These are phyloP conservation scores for Scleropages formosus DNA, from an alignment of 2,797 vertebrate genomes.

Conservation along the genomic window DNA sequence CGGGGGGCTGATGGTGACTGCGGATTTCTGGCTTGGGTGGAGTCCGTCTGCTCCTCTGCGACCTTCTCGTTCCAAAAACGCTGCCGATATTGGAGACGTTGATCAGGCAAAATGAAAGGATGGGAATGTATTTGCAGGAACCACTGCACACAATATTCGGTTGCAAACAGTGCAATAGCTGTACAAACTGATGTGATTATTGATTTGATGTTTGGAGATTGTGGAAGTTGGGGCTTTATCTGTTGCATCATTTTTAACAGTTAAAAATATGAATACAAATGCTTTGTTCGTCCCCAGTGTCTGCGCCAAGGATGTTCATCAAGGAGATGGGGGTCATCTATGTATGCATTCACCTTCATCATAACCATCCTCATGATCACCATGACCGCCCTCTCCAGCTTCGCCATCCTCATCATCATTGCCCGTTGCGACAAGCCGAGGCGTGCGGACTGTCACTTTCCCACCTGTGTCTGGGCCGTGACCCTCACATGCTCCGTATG, in stretches of 20 bases:
- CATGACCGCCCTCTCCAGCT: slow-evolving; percentile 1
- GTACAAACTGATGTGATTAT: no score
- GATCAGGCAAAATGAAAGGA: no score
- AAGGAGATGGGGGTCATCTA: slow-evolving; percentile 12
- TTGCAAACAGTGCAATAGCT: no score
- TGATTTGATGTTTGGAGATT: no score
- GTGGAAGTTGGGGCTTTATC: neutral
- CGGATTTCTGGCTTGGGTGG: neutral
- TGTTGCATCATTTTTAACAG: slow-evolving; percentile 14
- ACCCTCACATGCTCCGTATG: neutral
- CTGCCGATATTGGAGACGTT: neutral
- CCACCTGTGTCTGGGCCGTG: neutral
- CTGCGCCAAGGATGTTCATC: neutral
- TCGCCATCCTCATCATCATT: slow-evolving; percentile 18
- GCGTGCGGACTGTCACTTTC: neutral
- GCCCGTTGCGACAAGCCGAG: slow-evolving; percentile 5
- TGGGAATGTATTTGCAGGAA: no score
- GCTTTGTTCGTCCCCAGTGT: slow-evolving; percentile 23
- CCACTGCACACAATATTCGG: no score
- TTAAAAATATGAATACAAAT: neutral
- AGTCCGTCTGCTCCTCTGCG: neutral
- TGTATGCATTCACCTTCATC: slow-evolving; percentile 13
- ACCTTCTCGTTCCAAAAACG: slow-evolving; percentile 11
- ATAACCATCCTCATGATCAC: slow-evolving; percentile 22
- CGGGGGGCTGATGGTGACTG: no score